A percentile compares a stretch with the other conserved stretches of the same genome.
Conservation (phyloP, 2,888 invertebrate species). For the Cloeon dipterum region DNA sequence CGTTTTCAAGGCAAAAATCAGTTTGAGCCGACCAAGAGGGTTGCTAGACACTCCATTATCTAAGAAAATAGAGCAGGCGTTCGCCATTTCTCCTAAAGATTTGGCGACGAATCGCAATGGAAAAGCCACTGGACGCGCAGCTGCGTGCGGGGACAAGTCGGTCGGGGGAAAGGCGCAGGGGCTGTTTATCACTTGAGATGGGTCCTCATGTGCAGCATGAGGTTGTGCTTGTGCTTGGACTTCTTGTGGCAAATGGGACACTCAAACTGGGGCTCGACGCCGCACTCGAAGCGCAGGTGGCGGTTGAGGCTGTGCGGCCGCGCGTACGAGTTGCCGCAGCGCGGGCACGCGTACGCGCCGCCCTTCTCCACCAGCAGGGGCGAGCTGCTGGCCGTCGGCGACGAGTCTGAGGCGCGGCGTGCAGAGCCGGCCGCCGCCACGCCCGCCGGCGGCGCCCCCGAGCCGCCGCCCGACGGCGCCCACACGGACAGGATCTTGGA, state of each 20-base stretch:
- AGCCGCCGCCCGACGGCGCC: not conserved
- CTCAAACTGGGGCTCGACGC: slow-evolving; percentile 32
- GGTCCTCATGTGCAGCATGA: slow-evolving; percentile 23
- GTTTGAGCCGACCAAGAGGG: too few species aligned
- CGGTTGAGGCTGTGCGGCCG: slow-evolving; percentile 28
- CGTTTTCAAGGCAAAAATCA: too few species aligned
- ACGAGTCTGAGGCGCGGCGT: not conserved
- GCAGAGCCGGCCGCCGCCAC: not conserved
- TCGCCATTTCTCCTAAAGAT: too few species aligned
- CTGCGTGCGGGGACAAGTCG: too few species aligned
- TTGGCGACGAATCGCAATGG: too few species aligned
- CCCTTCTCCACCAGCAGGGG: not conserved
- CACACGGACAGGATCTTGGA: not conserved
- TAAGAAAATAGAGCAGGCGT: too few species aligned
- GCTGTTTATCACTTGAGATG: slow-evolving; percentile 19
- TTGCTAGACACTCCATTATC: too few species aligned
- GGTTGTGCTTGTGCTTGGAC: slow-evolving; percentile 28
- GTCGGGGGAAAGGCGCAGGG: too few species aligned
- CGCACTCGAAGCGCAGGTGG: slow-evolving; percentile 33
- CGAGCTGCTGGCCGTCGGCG: not conserved
- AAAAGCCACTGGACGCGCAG: too few species aligned
- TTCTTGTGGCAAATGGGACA: slow-evolving; percentile 35
- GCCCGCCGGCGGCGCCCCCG: not conserved
- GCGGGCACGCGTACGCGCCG: slow-evolving; percentile 19
- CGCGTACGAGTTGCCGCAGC: slow-evolving; percentile 31